phyloP scores from a whole-genome alignment of 2,888 invertebrate genomes.

The Hydrotaea cyrtoneurina region DNA sequence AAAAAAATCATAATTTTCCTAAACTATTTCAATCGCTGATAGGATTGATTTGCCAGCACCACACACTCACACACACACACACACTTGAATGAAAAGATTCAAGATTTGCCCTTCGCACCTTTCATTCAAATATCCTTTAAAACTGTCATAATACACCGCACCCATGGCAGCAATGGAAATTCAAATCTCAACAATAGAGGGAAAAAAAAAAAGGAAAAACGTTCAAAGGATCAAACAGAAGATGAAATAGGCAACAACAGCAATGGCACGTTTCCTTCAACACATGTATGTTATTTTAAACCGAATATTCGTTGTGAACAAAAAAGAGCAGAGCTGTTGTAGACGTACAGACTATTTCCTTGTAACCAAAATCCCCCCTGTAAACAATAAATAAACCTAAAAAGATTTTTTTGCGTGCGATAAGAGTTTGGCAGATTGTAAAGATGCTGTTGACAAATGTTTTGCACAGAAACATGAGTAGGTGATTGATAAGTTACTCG shows the following conservation, averaged over 20 bases:
- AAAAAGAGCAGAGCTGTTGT: conserved; percentile 48
- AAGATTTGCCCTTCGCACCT: conserved; percentile 52
- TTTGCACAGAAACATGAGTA: conserved; percentile 49
- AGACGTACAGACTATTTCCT: conserved; percentile 57
- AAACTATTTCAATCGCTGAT: conserved; percentile 54
- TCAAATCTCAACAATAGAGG: conserved; percentile 19
- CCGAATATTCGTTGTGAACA: conserved; percentile 7
- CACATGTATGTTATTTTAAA: conserved; percentile 52
- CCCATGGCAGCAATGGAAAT: conserved; percentile 59
- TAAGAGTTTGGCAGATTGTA: conserved; percentile 31
- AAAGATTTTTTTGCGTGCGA: conserved; percentile 48
- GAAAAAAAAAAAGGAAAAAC: conserved; percentile 28
- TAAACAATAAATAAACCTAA: conserved; percentile 64
- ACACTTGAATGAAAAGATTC: conserved; percentile 27
- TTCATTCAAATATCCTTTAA: conserved; percentile 50
- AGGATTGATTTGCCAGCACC: conserved; percentile 53
- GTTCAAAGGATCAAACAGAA: conserved; percentile 24
- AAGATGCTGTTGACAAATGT: conserved; percentile 34
- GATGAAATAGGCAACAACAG: not conserved
- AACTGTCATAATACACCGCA: conserved; percentile 68
- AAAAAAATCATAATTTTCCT: conserved; percentile 44
- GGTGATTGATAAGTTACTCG: conserved; percentile 61
- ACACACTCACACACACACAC: not conserved
- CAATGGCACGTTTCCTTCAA: conserved; percentile 64
- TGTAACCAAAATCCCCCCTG: conserved; percentile 63